phyloP scores from a whole-genome alignment of 2,113 vertebrate genomes.

The Cinclus cinclus region DNA sequence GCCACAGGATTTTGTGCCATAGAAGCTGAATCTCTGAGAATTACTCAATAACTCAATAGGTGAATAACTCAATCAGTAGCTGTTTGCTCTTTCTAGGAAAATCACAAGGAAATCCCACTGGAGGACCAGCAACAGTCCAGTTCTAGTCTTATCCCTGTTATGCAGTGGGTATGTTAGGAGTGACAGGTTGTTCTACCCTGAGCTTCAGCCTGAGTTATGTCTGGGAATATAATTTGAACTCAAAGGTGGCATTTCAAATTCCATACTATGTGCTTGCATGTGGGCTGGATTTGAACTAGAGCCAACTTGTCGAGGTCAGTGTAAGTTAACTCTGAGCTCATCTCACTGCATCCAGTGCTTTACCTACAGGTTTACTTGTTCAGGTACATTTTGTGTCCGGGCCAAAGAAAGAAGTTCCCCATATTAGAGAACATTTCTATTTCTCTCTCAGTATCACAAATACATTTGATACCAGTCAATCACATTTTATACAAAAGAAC shows the following conservation, averaged over 20 bases:
- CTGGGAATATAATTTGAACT: background rate
- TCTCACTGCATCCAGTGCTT: background rate
- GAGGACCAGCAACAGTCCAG: background rate
- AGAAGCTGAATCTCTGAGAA: background rate
- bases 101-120: background rate
- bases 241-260: background rate
- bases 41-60: background rate
- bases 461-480: background rate
- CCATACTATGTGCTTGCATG: accelerated
- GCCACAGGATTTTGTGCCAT: accelerated
- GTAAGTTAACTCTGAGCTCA: background rate
- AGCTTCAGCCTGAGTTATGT: background rate
- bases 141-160: accelerated
- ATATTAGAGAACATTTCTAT: background rate
- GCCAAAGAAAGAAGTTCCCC: background rate
- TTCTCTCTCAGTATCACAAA: background rate
- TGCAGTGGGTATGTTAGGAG: background rate
- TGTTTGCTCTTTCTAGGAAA: background rate
- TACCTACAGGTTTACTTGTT: background rate
- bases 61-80: background rate
- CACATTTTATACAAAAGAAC: background rate
- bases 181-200: background rate
- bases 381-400: background rate
- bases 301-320: background rate
- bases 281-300: background rate